Evolutionary conservation across 2,888 invertebrate genomes (phyloP), one percentile per base, ranked within the genome.

Genomic region (Hoplodrina ambigua): DNA sequence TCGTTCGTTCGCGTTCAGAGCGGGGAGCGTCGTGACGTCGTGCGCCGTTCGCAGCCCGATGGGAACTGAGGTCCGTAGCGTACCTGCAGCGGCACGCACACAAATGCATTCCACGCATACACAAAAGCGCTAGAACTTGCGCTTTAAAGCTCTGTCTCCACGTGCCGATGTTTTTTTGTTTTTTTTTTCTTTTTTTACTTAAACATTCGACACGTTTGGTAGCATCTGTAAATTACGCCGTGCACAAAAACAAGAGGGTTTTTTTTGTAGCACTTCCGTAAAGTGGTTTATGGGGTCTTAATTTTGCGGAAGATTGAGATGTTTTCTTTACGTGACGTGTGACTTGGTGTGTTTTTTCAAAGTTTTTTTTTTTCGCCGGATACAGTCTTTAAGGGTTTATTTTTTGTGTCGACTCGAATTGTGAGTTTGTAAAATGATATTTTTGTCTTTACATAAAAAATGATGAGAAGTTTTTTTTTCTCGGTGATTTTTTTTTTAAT

Each of bases 61-160:
- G 92, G 91, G 90, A 91, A 95, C 95, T 95, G 92, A 87, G 89
- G 86, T 88, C 87, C 85, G 86, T 86, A 85, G 78, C 68, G 59
- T 95, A 95, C 95, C 95, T 95, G 95, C 95, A 95, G 88, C 91
- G 93, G 72, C 90, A 93, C 94, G 89, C 95, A 94, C 94, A 95
- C 94, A 89, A 87, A 85, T 88, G 90, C 90, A 90, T 84, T 69
- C 69, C 90, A 88, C 92, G 89, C 91, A 90, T 89, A 92, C 91
- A 91, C 89, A 88, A 81, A 84, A 85, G 82, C 78, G 67, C 76
- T 81, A 87, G 89, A 89, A 90, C 91, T 93, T 91, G 92, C 90
- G 92, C 93, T 92, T 91, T 92, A 91, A 92, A 93, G 93, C 92
- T 87, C 83, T 83, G 86, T 89, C 87, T 89, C 88, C 92, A 93